Evolutionary conservation across 2,888 invertebrate genomes (phyloP).

Genomic region (Argyresthia goedartella): DNA sequence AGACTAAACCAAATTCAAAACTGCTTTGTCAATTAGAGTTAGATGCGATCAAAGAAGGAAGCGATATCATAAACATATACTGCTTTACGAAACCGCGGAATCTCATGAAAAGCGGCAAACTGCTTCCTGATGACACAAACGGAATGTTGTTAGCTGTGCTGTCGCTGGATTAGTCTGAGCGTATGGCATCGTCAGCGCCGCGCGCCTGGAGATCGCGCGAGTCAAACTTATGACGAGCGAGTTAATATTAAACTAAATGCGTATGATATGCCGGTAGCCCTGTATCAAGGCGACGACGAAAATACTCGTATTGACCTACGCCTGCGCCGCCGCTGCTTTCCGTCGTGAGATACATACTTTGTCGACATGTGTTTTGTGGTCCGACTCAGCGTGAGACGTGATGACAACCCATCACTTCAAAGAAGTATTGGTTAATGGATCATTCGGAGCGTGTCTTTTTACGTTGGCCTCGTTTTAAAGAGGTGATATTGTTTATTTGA

Average conservation of each 20-base stretch:
- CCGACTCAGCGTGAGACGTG: not conserved
- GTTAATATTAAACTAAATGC: slow-evolving; percentile 56
- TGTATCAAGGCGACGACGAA: slow-evolving; percentile 65
- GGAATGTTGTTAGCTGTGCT: not conserved
- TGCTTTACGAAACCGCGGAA: not conserved
- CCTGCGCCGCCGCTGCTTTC: slow-evolving; percentile 33
- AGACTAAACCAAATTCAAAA: too few relatives aligned
- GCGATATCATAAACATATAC: too few relatives aligned
- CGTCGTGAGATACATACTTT: slow-evolving; percentile 23
- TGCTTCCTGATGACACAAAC: not conserved
- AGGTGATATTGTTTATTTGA: too few relatives aligned
- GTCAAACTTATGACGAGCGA: slow-evolving; percentile 40
- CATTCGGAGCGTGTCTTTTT: too few relatives aligned
- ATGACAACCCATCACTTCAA: not conserved
- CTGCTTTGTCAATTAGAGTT: too few relatives aligned
- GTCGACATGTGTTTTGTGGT: slow-evolving; percentile 1
- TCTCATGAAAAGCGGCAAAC: not conserved
- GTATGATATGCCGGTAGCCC: slow-evolving; percentile 59
- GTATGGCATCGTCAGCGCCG: not conserved
- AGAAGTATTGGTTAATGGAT: not conserved
- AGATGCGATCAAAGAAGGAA: too few relatives aligned
- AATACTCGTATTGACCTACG: slow-evolving; percentile 66
- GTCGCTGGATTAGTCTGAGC: not conserved
- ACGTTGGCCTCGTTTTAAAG: too few relatives aligned
- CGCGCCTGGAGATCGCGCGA: slow-evolving; percentile 12